These are phyloP conservation scores for Isaurus tuberculatus DNA, from an alignment of 92 coral and sea anemone species.

Conservation along the genomic window DNA sequence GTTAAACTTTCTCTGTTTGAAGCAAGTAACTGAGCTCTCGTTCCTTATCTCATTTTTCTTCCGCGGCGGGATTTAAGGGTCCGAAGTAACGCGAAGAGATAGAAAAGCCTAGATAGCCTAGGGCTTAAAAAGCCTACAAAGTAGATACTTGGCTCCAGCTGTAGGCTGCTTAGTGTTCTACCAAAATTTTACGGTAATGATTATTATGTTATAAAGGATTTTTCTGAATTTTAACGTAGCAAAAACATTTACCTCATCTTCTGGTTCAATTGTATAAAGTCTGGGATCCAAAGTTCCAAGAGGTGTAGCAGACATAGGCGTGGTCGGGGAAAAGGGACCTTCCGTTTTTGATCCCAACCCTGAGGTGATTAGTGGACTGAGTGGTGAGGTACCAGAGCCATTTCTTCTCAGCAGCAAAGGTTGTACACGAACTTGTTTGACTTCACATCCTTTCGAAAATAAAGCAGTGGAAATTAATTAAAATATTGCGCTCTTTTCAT, in stretches of 20 bases:
- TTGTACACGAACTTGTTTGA: slow-evolving; percentile 69
- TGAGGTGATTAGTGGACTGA: background rate
- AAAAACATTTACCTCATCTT: slow-evolving; percentile 52
- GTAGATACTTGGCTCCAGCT: too few species aligned
- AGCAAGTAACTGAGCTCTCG: too few species aligned
- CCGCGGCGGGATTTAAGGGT: too few species aligned
- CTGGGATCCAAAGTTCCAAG: slow-evolving; percentile 81
- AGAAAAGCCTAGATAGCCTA: too few species aligned
- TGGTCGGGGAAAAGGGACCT: slow-evolving; percentile 59
- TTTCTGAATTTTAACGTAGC: background rate
- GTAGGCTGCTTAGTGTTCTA: too few species aligned
- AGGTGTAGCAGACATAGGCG: slow-evolving; percentile 67
- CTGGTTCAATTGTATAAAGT: slow-evolving; percentile 63
- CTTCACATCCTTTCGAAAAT: slow-evolving; percentile 60
- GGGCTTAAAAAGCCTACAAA: too few species aligned
- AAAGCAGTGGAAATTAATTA: background rate
- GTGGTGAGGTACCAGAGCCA: slow-evolving; percentile 52
- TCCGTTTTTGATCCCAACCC: slow-evolving; percentile 3
- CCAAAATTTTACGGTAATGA: background rate
- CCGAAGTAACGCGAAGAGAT: too few species aligned
- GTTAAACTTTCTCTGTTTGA: too few species aligned
- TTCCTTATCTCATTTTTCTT: too few species aligned
- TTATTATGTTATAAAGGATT: background rate
- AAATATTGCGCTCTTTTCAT: too few species aligned
- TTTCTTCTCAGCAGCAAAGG: slow-evolving; percentile 66